Percentiles rank a stretch among this genome's conserved stretches.
These are phyloP conservation scores for Caenorhabditis auriculariae DNA, from an alignment of 2,888 invertebrate genomes.

Conservation along the genomic window DNA sequence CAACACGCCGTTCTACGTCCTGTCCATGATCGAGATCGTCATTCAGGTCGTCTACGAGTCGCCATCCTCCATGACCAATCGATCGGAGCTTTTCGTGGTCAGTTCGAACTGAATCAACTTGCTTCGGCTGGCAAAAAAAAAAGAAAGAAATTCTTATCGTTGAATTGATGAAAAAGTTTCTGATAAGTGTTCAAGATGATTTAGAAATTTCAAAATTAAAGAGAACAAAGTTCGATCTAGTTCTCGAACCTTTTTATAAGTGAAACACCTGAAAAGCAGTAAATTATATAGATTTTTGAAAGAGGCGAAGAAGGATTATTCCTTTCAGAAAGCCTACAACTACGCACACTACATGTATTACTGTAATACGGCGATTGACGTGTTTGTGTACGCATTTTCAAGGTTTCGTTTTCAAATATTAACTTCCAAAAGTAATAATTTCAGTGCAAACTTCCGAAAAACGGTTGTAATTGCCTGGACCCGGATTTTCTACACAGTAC, in stretches of 20 bases:
- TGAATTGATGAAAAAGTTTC: no score
- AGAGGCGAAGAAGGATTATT: neutral
- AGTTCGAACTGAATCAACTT: no score
- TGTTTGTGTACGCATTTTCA: constrained; percentile 61
- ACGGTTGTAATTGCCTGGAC: constrained; percentile 57
- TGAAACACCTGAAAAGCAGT: neutral
- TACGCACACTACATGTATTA: constrained; percentile 61
- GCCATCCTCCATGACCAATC: constrained; percentile 19
- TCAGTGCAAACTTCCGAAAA: constrained; percentile 60
- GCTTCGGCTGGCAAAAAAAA: neutral
- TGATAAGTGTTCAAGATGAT: no score
- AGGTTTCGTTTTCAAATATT: constrained; percentile 36
- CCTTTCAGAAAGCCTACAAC: constrained; percentile 51
- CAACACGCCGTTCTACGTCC: constrained; percentile 61
- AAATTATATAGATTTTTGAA: neutral
- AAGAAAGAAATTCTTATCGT: no score
- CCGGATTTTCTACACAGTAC: constrained; percentile 39
- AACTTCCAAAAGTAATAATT: constrained; percentile 13
- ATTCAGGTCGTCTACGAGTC: constrained; percentile 35
- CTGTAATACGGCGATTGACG: constrained; percentile 59
- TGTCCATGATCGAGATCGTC: constrained; percentile 38
- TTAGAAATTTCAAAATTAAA: no score
- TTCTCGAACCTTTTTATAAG: no score
- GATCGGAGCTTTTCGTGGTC: constrained; percentile 36
- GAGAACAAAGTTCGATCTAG: neutral